These are phyloP conservation scores for Hephaestus fuliginosus DNA, from an alignment of 2,797 vertebrate genomes.

Conservation along the genomic window DNA sequence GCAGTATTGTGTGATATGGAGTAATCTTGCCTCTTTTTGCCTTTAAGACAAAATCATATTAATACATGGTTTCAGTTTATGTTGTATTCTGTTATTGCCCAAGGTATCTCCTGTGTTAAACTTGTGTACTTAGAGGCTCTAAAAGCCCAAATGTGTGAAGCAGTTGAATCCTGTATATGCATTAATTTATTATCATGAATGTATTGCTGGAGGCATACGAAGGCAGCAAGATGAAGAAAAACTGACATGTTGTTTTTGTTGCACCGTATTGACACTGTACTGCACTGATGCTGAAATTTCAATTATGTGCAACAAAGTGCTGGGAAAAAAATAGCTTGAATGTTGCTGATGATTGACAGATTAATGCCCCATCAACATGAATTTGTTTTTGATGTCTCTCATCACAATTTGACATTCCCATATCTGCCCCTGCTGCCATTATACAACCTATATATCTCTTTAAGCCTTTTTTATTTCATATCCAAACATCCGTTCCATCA, in stretches of 20 bases:
- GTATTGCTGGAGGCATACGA: neutral
- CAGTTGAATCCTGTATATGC: too few relatives aligned
- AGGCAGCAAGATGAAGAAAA: constrained; percentile 2
- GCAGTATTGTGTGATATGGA: neutral
- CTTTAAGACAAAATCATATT: neutral
- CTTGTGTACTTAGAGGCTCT: neutral
- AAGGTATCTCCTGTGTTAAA: neutral
- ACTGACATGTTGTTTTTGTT: neutral
- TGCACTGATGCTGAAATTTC: neutral
- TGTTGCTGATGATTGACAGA: neutral
- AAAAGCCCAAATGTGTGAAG: neutral
- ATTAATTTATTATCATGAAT: neutral
- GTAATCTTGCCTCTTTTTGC: neutral
- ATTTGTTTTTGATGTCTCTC: constrained; percentile 37
- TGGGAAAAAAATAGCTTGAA: neutral
- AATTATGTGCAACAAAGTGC: neutral
- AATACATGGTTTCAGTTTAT: neutral
- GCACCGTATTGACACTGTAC: neutral
- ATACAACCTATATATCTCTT: constrained; percentile 20
- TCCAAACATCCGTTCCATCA: constrained; percentile 2
- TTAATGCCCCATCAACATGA: neutral
- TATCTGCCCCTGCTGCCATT: neutral
- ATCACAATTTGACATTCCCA: constrained; percentile 14
- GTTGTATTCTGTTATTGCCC: neutral
- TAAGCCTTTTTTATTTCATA: neutral